Conservation (phyloP, 30 jellyfish, hydroid and myxozoan species). For the Calvadosia cruxmelitensis region DNA sequence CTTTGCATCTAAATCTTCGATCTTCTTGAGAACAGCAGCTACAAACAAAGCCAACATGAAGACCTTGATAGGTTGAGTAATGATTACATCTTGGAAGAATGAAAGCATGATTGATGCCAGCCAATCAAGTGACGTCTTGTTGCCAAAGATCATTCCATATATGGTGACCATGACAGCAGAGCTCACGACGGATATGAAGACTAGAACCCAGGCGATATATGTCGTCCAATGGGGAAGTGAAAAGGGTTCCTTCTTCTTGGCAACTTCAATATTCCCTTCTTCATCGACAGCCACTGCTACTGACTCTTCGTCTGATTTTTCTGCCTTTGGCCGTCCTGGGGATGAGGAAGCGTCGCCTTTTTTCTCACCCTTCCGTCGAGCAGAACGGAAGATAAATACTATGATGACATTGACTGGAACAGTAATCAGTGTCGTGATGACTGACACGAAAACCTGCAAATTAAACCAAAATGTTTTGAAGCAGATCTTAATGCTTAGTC, state of each 20-base stretch:
- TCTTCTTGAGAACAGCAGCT: constrained; percentile 52
- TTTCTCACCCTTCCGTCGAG: constrained; percentile 55
- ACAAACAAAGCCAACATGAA: constrained; percentile 54
- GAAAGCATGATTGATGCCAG: constrained; percentile 46
- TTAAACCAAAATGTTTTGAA: neutral
- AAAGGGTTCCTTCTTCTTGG: constrained; percentile 38
- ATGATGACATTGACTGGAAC: constrained; percentile 68
- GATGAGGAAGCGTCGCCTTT: constrained; percentile 9
- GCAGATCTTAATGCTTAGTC: neutral
- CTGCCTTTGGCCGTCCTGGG: too few species aligned
- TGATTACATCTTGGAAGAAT: constrained; percentile 67
- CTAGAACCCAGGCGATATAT: constrained; percentile 64
- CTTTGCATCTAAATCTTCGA: constrained; percentile 63
- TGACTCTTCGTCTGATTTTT: too few species aligned
- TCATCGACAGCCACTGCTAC: too few species aligned
- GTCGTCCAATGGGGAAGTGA: constrained; percentile 84
- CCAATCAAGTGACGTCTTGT: constrained; percentile 71
- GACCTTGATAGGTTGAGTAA: constrained; percentile 81
- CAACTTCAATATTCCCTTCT: too few species aligned
- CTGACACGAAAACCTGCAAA: constrained; percentile 57
- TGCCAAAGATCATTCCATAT: constrained; percentile 90
- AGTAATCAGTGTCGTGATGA: constrained; percentile 53
- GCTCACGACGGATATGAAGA: constrained; percentile 28
- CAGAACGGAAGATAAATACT: constrained; percentile 60
- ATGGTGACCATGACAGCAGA: constrained; percentile 59